Percentiles rank a stretch among this genome's conserved stretches.
Evolutionary conservation across 2,797 vertebrate genomes (phyloP).

Genomic region (Leucoraja ocellata): DNA sequence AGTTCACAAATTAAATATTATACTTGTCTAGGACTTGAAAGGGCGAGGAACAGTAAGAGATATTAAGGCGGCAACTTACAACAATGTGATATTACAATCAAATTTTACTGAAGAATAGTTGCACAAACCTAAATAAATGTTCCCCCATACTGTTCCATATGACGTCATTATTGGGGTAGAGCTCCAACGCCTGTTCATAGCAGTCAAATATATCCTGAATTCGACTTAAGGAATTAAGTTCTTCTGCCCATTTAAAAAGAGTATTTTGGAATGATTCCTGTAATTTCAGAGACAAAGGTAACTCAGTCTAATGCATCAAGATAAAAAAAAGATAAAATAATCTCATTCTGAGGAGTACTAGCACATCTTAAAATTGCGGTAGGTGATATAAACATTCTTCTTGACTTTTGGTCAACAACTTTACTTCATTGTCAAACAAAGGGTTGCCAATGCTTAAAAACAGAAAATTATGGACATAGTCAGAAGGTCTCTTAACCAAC

Average conservation of each 20-base stretch:
- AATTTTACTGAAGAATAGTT: background rate
- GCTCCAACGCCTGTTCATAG: constrained; percentile 87
- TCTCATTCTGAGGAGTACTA: no score
- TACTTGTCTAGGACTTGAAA: background rate
- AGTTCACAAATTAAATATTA: background rate
- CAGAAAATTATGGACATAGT: no score
- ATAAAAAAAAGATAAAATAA: background rate
- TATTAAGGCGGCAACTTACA: background rate
- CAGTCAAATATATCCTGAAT: constrained; percentile 87
- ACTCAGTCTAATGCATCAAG: background rate
- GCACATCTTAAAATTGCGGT: no score
- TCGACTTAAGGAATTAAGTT: constrained; percentile 77
- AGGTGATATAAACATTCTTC: no score
- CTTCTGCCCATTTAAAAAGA: constrained; percentile 87
- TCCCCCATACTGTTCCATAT: constrained; percentile 97
- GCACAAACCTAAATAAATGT: constrained; percentile 85
- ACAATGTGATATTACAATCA: background rate
- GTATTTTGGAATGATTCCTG: constrained; percentile 93
- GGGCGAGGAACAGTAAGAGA: background rate
- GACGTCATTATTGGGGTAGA: constrained; percentile 85
- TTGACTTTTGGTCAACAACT: no score
- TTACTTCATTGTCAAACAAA: no score
- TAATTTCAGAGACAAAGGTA: constrained; percentile 39
- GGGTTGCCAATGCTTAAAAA: no score
- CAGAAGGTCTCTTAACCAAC: no score